These are phyloP conservation scores for Tapera naevia DNA, from an alignment of 2,797 vertebrate species.

Conservation along the genomic window DNA sequence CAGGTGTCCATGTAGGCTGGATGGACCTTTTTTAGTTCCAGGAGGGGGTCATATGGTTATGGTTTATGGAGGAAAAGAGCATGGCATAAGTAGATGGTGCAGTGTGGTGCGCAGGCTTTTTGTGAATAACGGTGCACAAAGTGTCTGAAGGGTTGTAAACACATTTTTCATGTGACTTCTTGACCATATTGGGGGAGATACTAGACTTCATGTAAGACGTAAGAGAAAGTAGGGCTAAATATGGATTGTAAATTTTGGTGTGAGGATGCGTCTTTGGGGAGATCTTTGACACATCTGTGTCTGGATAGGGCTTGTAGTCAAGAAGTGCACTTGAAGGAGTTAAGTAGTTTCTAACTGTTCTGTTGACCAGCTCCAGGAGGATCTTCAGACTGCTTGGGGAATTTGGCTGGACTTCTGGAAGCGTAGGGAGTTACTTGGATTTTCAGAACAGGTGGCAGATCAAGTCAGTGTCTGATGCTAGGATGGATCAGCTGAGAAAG, in stretches of 20 bases:
- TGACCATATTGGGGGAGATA: neutral
- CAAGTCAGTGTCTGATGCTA: neutral
- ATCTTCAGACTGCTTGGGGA: neutral
- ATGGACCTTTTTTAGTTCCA: neutral
- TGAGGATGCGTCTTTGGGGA: neutral
- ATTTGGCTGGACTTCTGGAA: neutral
- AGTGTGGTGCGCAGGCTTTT: neutral
- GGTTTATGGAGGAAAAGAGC: neutral
- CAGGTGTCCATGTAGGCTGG: neutral
- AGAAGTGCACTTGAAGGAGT: neutral
- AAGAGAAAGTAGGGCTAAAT: neutral
- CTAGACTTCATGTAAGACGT: neutral
- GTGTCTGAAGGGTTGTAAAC: accelerated
- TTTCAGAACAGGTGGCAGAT: neutral
- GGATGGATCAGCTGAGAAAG: neutral
- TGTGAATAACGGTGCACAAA: neutral
- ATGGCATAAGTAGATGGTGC: neutral
- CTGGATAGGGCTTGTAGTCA: neutral
- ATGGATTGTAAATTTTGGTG: neutral
- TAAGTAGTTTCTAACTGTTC: neutral
- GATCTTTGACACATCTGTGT: neutral
- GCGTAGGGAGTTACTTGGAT: neutral
- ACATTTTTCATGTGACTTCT: neutral
- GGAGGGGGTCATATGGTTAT: neutral
- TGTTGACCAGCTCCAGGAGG: neutral